Evolutionary conservation across 2,797 vertebrate species (phyloP).

Genomic region (Toxotes lorentzi): DNA sequence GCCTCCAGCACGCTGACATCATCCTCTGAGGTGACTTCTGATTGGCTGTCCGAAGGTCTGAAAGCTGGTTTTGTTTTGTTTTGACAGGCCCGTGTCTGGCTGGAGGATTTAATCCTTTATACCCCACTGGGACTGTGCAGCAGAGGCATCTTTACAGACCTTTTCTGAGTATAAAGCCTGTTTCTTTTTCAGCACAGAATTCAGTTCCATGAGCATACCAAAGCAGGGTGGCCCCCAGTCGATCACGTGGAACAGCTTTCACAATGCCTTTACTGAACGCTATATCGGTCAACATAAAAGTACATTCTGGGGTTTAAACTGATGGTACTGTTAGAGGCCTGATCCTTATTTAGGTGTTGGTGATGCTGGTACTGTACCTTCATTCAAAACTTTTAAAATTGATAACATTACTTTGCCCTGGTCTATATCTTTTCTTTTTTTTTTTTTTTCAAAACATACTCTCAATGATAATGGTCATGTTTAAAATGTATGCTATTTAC

Average conservation of each 20-base stretch:
- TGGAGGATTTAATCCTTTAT: slow-evolving; percentile 77
- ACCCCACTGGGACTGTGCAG: slow-evolving; percentile 64
- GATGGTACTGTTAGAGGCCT: neutral
- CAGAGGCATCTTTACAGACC: slow-evolving; percentile 73
- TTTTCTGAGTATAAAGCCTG: slow-evolving; percentile 68
- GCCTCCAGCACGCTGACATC: slow-evolving; percentile 65
- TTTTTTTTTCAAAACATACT: neutral
- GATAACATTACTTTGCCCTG: too few species aligned
- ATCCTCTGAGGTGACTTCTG: slow-evolving; percentile 52
- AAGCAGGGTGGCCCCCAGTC: slow-evolving; percentile 39
- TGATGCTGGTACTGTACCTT: neutral
- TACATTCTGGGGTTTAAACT: neutral
- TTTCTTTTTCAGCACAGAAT: slow-evolving; percentile 61
- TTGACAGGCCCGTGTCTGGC: slow-evolving; percentile 72
- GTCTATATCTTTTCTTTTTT: too few species aligned
- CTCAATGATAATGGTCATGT: too few species aligned
- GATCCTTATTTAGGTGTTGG: too few species aligned
- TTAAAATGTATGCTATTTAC: neutral
- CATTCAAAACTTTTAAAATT: neutral
- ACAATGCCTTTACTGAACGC: slow-evolving; percentile 28
- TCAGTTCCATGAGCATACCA: slow-evolving; percentile 50
- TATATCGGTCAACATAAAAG: slow-evolving; percentile 1
- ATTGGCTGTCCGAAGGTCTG: slow-evolving; percentile 66
- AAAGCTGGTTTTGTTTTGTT: slow-evolving; percentile 77
- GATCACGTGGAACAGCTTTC: slow-evolving; percentile 42